These are phyloP conservation scores for Poecile atricapillus DNA, from an alignment of 2,113 vertebrate species.

Conservation along the genomic window DNA sequence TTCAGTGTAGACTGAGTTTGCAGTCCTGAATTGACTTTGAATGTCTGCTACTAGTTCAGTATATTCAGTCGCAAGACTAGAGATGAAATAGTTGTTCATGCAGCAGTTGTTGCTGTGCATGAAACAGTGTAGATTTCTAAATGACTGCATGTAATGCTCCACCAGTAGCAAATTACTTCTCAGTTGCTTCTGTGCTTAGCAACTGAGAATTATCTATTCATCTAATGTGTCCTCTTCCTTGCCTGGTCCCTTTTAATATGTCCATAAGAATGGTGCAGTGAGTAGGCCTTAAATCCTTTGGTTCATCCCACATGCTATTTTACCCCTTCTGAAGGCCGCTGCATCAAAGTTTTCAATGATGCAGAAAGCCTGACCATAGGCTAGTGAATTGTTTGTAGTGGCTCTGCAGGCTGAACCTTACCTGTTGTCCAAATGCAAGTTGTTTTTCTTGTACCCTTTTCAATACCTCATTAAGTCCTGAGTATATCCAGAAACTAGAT, in stretches of 20 bases:
- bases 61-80: not conserved
- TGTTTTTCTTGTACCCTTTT: not conserved
- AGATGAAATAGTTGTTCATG: not conserved
- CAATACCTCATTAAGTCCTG: not conserved
- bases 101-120: not conserved
- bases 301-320: not conserved
- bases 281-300: not conserved
- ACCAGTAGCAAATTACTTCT: not conserved
- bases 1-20: not conserved
- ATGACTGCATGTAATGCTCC: not conserved
- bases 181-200: not conserved
- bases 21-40: not conserved
- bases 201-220: not conserved
- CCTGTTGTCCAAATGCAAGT: not conserved
- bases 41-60: not conserved
- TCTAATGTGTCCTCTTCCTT: not conserved
- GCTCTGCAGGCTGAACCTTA: not conserved
- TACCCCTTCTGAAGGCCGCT: not conserved
- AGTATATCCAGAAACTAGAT: not conserved
- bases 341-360: not conserved
- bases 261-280: not conserved
- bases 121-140: not conserved
- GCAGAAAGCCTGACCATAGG: not conserved
- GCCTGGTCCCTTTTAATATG: not conserved
- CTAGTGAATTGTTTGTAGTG: not conserved